Conservation (phyloP, 2,888 invertebrate genomes). For the Acanthosepion pharaonis region DNA sequence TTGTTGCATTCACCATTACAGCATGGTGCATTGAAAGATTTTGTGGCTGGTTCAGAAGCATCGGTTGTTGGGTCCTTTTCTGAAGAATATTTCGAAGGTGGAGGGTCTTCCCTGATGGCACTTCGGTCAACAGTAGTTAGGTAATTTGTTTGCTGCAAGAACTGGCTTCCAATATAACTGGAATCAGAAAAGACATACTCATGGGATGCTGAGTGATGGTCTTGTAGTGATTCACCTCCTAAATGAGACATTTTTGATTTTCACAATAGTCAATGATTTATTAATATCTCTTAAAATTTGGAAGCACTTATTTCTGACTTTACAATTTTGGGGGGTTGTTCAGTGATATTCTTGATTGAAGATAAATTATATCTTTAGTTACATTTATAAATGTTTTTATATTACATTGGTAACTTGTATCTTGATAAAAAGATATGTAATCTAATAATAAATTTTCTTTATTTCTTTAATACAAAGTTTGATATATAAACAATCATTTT, state of each 20-base stretch:
- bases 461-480: slow-evolving; percentile 1
- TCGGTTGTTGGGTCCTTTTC: background rate
- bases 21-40: background rate
- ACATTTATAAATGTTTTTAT: background rate
- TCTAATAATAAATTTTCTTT: background rate
- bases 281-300: background rate
- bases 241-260: background rate
- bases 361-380: background rate
- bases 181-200: background rate
- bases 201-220: background rate
- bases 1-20: background rate
- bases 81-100: background rate
- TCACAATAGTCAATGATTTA: background rate
- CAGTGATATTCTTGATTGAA: background rate
- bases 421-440: background rate
- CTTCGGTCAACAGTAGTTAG: background rate
- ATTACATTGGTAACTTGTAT: background rate
- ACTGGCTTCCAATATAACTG: background rate
- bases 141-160: background rate
- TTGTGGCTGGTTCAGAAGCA: background rate
- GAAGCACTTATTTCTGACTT: background rate
- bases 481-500: background rate
- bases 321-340: background rate
- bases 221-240: background rate
- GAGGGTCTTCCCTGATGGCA: background rate